These are phyloP conservation scores for Smittia sp. DNA, from an alignment of 2,888 invertebrate genomes.

Conservation along the genomic window DNA sequence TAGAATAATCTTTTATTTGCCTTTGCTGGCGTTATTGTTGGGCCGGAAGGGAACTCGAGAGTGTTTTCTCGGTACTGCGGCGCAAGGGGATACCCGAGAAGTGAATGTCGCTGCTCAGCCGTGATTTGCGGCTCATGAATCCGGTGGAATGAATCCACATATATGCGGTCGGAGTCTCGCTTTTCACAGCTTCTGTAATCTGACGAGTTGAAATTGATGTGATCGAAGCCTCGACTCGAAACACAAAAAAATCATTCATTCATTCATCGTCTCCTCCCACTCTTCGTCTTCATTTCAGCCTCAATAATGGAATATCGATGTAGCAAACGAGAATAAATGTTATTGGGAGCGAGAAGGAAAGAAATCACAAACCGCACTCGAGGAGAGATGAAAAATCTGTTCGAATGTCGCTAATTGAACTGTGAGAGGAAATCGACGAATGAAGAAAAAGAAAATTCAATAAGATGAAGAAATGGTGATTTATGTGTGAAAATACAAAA, in stretches of 20 bases:
- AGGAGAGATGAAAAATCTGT: constrained; percentile 23
- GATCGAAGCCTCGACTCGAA: background rate
- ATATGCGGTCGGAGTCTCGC: background rate
- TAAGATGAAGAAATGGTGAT: constrained; percentile 27
- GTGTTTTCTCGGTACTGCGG: too few relatives aligned
- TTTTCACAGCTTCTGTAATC: background rate
- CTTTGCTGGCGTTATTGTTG: background rate
- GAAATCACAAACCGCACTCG: constrained; percentile 12
- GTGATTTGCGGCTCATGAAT: too few relatives aligned
- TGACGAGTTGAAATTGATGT: background rate
- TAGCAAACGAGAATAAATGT: constrained; percentile 21
- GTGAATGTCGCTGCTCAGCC: too few relatives aligned
- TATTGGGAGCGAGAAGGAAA: constrained; percentile 1
- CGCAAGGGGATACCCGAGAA: too few relatives aligned
- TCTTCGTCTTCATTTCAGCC: constrained; percentile 8
- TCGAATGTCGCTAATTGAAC: constrained; percentile 40
- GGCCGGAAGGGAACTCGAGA: too few relatives aligned
- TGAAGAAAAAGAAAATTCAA: constrained; percentile 9
- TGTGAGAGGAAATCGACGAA: constrained; percentile 17
- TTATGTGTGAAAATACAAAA: constrained; percentile 25
- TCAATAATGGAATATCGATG: constrained; percentile 40
- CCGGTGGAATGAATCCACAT: too few relatives aligned
- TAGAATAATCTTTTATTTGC: background rate
- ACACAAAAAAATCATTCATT: background rate
- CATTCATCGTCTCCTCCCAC: background rate